Percentiles rank a stretch among this genome's conserved stretches.
These are phyloP conservation scores for Pseudopodoces humilis DNA, from an alignment of 2,113 vertebrate species.

Conservation along the genomic window DNA sequence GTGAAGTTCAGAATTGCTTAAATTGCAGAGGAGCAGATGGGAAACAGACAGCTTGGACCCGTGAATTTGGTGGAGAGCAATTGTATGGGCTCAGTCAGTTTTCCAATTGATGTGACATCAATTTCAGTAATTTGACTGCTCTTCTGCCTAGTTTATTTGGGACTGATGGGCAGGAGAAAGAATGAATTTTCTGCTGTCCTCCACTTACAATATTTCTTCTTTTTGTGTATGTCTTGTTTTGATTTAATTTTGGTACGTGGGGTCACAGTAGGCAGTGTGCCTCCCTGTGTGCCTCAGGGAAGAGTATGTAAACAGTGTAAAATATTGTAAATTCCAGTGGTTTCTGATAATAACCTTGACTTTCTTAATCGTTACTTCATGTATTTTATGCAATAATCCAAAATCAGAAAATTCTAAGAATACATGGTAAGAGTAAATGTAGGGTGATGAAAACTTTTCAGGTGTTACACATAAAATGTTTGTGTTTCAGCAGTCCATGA, in stretches of 20 bases:
- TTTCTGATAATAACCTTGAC: neutral
- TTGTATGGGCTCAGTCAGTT: constrained; percentile 38
- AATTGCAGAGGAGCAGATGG: constrained; percentile 71
- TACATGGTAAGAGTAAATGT: neutral
- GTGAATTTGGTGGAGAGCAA: constrained; percentile 56
- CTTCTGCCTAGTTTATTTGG: constrained; percentile 48
- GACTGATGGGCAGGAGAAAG: constrained; percentile 3
- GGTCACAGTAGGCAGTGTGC: neutral
- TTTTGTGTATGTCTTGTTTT: neutral
- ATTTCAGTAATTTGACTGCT: constrained; percentile 66
- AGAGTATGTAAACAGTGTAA: neutral
- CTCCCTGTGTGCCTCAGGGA: neutral
- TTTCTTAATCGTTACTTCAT: neutral
- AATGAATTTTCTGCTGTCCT: constrained; percentile 13
- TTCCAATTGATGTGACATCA: constrained; percentile 67
- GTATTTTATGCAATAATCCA: neutral
- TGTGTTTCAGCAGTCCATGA: neutral
- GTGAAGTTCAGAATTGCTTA: constrained; percentile 72
- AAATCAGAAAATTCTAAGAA: neutral
- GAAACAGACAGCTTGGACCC: constrained; percentile 49
- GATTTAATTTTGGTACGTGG: neutral
- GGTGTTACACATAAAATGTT: neutral
- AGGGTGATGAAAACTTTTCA: neutral
- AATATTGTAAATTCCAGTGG: neutral
- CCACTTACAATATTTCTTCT: neutral